phyloP scores from a whole-genome alignment of 1,140 invertebrate genomes.

The Macrobrachium rosenbergii region DNA sequence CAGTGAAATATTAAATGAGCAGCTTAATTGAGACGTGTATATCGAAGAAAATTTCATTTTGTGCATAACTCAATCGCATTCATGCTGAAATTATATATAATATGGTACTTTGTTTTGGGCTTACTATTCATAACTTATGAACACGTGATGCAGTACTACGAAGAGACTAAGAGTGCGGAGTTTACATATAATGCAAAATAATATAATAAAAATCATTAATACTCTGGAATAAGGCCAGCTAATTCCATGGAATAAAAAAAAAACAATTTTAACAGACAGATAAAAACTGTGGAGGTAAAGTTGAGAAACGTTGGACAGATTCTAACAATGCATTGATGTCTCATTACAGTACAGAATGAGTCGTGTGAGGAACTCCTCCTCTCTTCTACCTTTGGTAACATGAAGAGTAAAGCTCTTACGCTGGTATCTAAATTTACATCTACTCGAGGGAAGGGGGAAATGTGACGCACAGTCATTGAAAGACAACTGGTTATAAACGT shows the following conservation, averaged over 20 bases:
- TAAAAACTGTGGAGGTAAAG: slow-evolving; percentile 5
- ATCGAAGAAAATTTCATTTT: too few species aligned
- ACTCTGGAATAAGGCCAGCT: slow-evolving; percentile 54
- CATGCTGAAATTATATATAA: too few species aligned
- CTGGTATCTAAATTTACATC: background rate
- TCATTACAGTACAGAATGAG: background rate
- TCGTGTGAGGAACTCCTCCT: background rate
- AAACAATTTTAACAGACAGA: slow-evolving; percentile 30
- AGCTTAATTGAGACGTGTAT: too few species aligned
- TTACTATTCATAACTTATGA: too few species aligned
- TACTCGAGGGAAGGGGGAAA: background rate
- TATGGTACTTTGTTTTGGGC: too few species aligned
- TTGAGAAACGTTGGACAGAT: slow-evolving; percentile 1
- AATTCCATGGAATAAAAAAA: slow-evolving; percentile 50
- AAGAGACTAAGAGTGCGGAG: background rate
- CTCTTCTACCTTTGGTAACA: slow-evolving; percentile 7
- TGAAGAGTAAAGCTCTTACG: slow-evolving; percentile 1
- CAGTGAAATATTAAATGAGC: too few species aligned
- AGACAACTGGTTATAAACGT: background rate
- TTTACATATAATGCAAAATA: slow-evolving; percentile 4
- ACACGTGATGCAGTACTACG: background rate
- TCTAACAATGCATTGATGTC: background rate
- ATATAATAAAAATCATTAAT: slow-evolving; percentile 42
- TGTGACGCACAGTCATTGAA: background rate
- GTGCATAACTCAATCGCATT: too few species aligned